phyloP scores from a whole-genome alignment of 2,797 vertebrate species.

The Pantherophis alleghaniensis region DNA sequence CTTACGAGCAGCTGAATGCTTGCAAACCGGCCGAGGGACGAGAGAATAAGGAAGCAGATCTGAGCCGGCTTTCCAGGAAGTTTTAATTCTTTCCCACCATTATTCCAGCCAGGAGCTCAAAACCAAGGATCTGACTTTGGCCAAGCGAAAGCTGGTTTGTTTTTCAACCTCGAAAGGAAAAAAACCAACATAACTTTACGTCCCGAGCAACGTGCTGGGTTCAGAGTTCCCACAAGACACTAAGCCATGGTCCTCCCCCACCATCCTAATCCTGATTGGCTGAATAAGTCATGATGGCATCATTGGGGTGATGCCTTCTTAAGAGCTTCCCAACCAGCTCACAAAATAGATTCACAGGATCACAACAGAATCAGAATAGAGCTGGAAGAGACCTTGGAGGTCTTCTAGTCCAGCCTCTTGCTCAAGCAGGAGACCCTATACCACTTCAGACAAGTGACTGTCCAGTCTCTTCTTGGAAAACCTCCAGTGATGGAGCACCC shows the following conservation, averaged over 20 bases:
- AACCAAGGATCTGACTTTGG: background rate
- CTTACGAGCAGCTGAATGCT: slow-evolving; percentile 50
- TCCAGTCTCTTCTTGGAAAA: too few species aligned
- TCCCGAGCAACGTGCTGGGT: background rate
- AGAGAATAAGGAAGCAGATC: background rate
- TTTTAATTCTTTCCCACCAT: background rate
- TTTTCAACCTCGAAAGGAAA: background rate
- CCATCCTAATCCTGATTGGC: background rate
- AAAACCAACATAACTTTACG: background rate
- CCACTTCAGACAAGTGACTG: too few species aligned
- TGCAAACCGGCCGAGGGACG: background rate
- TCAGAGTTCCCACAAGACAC: background rate
- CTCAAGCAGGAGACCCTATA: too few species aligned
- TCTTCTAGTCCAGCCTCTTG: too few species aligned
- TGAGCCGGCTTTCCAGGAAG: background rate
- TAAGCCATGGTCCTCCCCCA: background rate
- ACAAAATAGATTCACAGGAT: too few species aligned
- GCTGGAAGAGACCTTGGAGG: too few species aligned
- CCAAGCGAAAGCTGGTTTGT: background rate
- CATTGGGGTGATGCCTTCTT: background rate
- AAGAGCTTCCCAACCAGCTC: background rate
- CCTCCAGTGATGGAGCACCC: too few species aligned
- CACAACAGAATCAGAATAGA: too few species aligned
- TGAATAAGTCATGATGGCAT: background rate
- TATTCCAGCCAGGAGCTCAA: background rate